Base-by-base conservation (phyloP, 23 tunicate species). In the Oikopleura albicans region DNA sequence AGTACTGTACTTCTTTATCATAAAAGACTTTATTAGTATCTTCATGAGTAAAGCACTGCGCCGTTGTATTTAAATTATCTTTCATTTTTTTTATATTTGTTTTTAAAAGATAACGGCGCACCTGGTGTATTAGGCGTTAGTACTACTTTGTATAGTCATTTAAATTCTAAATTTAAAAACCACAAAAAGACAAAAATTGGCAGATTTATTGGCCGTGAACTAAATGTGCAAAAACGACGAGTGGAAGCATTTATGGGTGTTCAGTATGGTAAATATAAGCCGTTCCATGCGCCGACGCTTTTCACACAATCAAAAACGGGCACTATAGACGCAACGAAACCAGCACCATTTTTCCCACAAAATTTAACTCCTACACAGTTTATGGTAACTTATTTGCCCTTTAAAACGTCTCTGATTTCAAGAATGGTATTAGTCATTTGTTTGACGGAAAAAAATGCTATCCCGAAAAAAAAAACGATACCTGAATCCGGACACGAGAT, bases 311-410 rank as follows among this genome's bases (percentile, higher is more conserved):
- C 22, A 49, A 49, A 49, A 49, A 49, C 12, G 63, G 79, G 79
- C 28, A 71, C 2, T 16, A 16, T 31, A 16, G 79, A 71, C 31
- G 79, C 79, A 12, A 16, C 4, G 37, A 71, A 71, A 16, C 79
- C 79, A 16, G 79, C 79, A 29, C 79, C 79, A 12, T 71, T 71
- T 29, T 71, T 71, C 31, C 79, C 79, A 2, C 79, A 71, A 71
- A 71, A 31, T 71, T 29, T 71, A 2, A 37, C 35, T 2, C 79
- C 79, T 16, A 71, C 79, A 2, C 79, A 71, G 31, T 71, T 71
- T 29, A 71, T 71, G 79, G 37, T 31, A 12, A 71, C 79, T 71
- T 71, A 71, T 29, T 37, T 71, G 79, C 79, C 79, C 37, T 71
- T 16, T 4, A 71, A 71, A 71, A 16, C 27, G 36, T 71, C 79